These are phyloP conservation scores for Pteropus rufus DNA, from an alignment of 2,797 vertebrate genomes.

Conservation along the genomic window DNA sequence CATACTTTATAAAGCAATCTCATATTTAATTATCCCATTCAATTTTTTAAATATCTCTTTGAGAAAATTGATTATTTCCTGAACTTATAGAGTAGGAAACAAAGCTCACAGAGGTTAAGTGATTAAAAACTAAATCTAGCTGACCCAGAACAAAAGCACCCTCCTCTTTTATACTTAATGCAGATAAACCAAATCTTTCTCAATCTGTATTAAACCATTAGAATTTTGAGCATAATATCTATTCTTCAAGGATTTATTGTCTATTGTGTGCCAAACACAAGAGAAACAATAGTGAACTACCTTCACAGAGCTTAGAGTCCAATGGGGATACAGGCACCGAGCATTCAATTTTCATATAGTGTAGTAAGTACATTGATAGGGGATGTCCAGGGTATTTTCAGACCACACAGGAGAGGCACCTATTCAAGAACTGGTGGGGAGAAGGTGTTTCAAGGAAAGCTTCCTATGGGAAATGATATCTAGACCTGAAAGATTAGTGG, in stretches of 20 bases:
- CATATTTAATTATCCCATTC: not conserved
- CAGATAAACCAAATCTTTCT: not conserved
- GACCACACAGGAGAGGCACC: not conserved
- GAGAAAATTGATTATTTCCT: not conserved
- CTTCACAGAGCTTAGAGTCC: not conserved
- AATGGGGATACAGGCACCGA: not conserved
- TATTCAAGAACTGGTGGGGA: not conserved
- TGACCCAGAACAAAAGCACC: not conserved
- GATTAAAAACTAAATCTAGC: not conserved
- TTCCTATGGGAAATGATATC: not conserved
- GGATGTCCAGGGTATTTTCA: not conserved
- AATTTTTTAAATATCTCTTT: not conserved
- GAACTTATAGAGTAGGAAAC: not conserved
- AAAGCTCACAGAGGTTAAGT: not conserved
- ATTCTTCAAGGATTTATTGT: not conserved
- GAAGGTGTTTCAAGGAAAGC: not conserved
- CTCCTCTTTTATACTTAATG: not conserved
- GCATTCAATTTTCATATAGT: not conserved
- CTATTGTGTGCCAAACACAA: not conserved
- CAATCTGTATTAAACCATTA: not conserved
- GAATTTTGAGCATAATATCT: not conserved
- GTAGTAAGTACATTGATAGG: not conserved
- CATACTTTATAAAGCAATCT: not conserved
- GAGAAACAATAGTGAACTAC: not conserved
- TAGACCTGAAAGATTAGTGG: not conserved